Evolutionary conservation across 2,797 vertebrate genomes (phyloP).

Genomic region (Fistularia tabacaria): DNA sequence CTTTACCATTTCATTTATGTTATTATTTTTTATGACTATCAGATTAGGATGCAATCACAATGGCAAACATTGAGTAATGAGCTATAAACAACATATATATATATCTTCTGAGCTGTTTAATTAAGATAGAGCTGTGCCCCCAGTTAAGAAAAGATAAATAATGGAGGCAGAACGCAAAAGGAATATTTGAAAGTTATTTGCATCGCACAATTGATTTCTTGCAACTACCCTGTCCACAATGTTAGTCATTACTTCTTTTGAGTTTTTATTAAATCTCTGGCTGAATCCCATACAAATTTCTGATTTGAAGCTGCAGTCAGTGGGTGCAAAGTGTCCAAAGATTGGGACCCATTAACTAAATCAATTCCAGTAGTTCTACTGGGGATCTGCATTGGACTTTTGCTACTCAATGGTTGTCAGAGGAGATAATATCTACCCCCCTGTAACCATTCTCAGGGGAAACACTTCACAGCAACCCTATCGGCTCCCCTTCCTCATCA

Average conservation of each 20-base stretch:
- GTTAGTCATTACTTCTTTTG: constrained; percentile 69
- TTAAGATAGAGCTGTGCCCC: constrained; percentile 32
- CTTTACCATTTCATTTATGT: constrained; percentile 9
- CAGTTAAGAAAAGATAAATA: constrained; percentile 43
- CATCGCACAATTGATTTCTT: constrained; percentile 67
- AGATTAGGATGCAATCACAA: constrained; percentile 16
- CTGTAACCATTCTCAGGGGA: constrained; percentile 35
- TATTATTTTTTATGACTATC: constrained; percentile 18
- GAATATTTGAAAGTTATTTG: constrained; percentile 59
- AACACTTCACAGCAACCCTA: constrained; percentile 34
- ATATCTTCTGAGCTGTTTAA: constrained; percentile 33
- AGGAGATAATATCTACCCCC: constrained; percentile 53
- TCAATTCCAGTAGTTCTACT: constrained; percentile 63
- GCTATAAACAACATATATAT: constrained; percentile 49
- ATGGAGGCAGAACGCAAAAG: constrained; percentile 30
- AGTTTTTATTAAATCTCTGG: constrained; percentile 77
- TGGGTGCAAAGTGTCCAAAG: constrained; percentile 66
- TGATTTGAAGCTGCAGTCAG: constrained; percentile 67
- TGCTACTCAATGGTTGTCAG: constrained; percentile 47
- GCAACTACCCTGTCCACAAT: constrained; percentile 53
- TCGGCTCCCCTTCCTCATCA: constrained; percentile 26
- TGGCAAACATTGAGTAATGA: constrained; percentile 40
- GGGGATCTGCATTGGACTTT: constrained; percentile 46
- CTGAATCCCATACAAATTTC: constrained; percentile 68
- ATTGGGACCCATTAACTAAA: constrained; percentile 66